Evolutionary conservation across 2,113 vertebrate species (phyloP).

Genomic region (Centrocercus urophasianus): DNA sequence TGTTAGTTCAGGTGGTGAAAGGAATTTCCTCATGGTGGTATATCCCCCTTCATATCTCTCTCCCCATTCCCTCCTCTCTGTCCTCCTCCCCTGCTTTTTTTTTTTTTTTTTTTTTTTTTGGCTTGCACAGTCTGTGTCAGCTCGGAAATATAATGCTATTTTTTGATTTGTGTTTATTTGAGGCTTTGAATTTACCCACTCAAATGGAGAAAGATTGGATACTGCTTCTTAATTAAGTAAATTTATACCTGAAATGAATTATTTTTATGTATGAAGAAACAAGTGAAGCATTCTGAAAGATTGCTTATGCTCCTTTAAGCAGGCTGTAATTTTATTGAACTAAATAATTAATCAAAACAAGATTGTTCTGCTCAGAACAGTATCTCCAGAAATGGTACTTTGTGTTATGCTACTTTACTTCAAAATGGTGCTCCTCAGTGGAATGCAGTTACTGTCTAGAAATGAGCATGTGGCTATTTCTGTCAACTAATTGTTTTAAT

Average conservation of each 20-base stretch:
- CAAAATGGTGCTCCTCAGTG: not conserved
- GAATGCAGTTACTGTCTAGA: not conserved
- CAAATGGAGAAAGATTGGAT: not conserved
- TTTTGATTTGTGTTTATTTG: slow-evolving; percentile 18
- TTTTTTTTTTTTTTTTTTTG: not conserved
- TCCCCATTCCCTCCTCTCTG: not conserved
- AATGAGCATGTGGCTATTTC: not conserved
- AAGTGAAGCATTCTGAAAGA: slow-evolving; percentile 52
- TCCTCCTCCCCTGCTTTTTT: not conserved
- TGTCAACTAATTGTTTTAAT: not conserved
- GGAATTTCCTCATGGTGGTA: not conserved
- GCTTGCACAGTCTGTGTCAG: not conserved
- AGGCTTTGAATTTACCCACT: slow-evolving; percentile 24
- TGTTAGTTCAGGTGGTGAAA: not conserved
- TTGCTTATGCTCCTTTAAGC: slow-evolving; percentile 39
- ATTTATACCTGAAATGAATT: slow-evolving; percentile 52
- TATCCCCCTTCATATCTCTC: no score
- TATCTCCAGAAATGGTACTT: not conserved
- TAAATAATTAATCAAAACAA: slow-evolving; percentile 59
- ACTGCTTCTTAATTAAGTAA: slow-evolving; percentile 35
- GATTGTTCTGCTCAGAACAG: slow-evolving; percentile 1
- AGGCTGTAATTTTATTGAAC: slow-evolving; percentile 46
- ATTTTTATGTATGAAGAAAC: slow-evolving; percentile 17
- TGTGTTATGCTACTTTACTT: not conserved
- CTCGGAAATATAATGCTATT: not conserved